phyloP scores from a whole-genome alignment of 2,113 vertebrate genomes.

The Theropithecus gelada region DNA sequence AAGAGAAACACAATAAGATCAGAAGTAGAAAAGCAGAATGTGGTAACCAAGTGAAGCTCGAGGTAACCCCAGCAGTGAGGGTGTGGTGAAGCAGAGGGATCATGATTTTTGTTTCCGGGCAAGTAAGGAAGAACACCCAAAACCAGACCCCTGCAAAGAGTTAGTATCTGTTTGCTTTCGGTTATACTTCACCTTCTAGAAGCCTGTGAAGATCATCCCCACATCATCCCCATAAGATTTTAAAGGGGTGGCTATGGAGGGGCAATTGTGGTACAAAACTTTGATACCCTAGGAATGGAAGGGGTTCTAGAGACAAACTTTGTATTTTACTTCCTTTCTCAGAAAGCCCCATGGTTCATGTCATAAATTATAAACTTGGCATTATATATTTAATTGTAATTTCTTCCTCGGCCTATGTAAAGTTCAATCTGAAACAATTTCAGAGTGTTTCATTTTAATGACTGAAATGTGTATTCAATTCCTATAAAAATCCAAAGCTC shows the following conservation, averaged over 20 bases:
- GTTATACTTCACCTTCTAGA: not conserved
- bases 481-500: conserved; percentile 77
- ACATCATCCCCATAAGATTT: not conserved
- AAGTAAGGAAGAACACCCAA: not conserved
- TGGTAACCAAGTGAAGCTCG: not conserved
- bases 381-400: conserved; percentile 76
- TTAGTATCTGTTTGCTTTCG: not conserved
- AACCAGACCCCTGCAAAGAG: not conserved
- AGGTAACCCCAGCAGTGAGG: not conserved
- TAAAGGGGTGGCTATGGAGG: not conserved
- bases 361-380: conserved; percentile 70
- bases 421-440: conserved; percentile 76
- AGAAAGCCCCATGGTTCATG: conserved; percentile 35
- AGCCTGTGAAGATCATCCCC: not conserved
- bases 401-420: conserved; percentile 63
- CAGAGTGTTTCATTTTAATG: conserved; percentile 77
- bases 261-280: not conserved
- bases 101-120: not conserved
- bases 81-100: fast-evolving
- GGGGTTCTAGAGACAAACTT: not conserved
- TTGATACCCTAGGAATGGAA: not conserved
- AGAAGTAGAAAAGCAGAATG: not conserved
- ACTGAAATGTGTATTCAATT: conserved; percentile 73
- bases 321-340: conserved; percentile 16
- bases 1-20: not conserved